Evolutionary conservation across 2,797 vertebrate genomes (phyloP), one percentile per base, ranked within the genome.

Genomic region (Pangasius macronema): DNA sequence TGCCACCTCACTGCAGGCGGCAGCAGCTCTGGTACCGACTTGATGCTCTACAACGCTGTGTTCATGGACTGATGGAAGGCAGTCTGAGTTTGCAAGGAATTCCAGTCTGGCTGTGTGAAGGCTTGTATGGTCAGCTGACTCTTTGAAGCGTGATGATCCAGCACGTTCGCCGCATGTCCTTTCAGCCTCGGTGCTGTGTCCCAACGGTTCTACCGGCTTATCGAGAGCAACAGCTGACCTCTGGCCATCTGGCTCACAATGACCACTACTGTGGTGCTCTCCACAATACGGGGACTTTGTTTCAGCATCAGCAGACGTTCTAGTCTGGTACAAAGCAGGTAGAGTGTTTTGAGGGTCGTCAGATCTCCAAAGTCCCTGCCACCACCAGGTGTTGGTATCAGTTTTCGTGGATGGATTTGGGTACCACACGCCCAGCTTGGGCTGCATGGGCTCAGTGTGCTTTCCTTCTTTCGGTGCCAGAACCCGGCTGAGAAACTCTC

Each of bases 61-160:
- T 63, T 73, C 72, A 85, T 61, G 87, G 85, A 86, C 87, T 84
- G 90, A 20, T 22, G 79, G 33, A n/a, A 90, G 82, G 46, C 85
- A 86, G 73, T 90, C 88, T 5, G 70, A 68, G 83, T 91, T 93
- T 76, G 89, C 90, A 87, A 91, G 85, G 16, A 87, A 89, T 89
- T 89, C 92, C 82, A 88, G 87, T 77, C 85, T 61, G 73, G 91
- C 80, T 82, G 83, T 88, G 18, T 86, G 88, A 84, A 90, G 88
- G 72, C 85, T 83, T 83, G 73, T 89, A 88, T 91, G 94, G 91
- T 93, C 83, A 42, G 14, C 30, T 2, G 42, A 77, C 49, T 92
- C 90, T 93, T 93, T 95, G 92, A 93, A 85, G 68, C 67, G 24
- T 14, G 85, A 5, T 0, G 68, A 70, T 94, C 95, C 93, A 94